phyloP scores from a whole-genome alignment of 2,113 vertebrate genomes.

The Apaloderma vittatum region DNA sequence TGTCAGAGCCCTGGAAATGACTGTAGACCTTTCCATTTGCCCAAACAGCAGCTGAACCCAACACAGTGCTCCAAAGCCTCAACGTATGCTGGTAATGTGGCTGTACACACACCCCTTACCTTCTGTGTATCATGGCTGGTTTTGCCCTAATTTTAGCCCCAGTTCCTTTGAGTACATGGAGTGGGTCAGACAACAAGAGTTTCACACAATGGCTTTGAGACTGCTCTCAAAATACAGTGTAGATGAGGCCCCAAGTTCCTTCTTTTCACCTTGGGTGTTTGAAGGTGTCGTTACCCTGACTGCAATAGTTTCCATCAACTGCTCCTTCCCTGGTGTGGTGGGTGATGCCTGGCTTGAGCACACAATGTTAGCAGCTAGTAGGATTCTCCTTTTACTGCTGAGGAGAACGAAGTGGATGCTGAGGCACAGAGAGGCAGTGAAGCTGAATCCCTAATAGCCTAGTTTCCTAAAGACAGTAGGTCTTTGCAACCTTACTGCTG shows the following conservation, averaged over 20 bases:
- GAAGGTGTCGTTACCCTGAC: neutral
- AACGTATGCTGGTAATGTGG: neutral
- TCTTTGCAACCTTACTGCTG: neutral
- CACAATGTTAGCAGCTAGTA: neutral
- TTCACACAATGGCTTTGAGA: neutral
- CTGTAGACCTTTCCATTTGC: neutral
- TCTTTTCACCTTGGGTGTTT: neutral
- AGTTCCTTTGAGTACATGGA: neutral
- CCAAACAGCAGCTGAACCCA: neutral
- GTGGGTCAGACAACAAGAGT: neutral
- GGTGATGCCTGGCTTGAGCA: neutral
- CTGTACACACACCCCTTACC: neutral
- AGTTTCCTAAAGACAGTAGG: neutral
- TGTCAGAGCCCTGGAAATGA: neutral
- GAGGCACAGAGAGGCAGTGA: neutral
- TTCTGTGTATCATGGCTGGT: neutral
- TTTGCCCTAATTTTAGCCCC: neutral
- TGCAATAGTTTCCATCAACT: neutral
- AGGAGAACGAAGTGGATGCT: neutral
- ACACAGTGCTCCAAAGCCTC: neutral
- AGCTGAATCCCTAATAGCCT: neutral
- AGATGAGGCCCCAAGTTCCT: neutral
- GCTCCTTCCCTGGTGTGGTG: neutral
- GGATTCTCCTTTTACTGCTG: neutral
- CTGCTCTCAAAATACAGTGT: neutral